Evolutionary conservation across 2,113 vertebrate genomes (phyloP).

Genomic region (Alouatta palliata): DNA sequence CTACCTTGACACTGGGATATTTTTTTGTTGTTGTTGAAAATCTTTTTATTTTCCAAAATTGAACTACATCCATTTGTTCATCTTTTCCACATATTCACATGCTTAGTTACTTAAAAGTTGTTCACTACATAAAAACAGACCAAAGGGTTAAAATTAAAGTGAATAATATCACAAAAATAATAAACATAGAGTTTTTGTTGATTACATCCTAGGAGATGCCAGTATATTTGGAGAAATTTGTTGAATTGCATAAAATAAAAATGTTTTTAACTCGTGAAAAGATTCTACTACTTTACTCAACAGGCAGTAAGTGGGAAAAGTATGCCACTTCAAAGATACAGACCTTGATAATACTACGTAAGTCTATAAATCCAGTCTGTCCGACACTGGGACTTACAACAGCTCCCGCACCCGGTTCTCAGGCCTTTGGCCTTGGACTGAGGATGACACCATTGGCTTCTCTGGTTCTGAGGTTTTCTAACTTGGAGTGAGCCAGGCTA

Average conservation of each 20-base stretch:
- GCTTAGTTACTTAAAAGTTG: not conserved
- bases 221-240: not conserved
- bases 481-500: not conserved
- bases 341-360: not conserved
- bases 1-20: not conserved
- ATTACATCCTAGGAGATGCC: not conserved
- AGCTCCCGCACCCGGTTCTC: not conserved
- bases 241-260: too few species aligned
- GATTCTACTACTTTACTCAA: not conserved
- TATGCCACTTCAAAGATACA: not conserved
- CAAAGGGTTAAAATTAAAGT: not conserved
- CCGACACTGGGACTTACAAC: not conserved
- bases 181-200: not conserved
- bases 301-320: not conserved
- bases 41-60: constrained; percentile 8
- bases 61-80: not conserved
- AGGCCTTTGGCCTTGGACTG: not conserved
- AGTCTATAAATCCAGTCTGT: not conserved
- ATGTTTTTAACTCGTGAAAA: not conserved
- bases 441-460: not conserved
- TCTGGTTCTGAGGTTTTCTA: not conserved
- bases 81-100: not conserved
- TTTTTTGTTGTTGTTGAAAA: not conserved
- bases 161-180: not conserved
- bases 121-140: not conserved